Percentiles rank a stretch among this genome's conserved stretches.
Evolutionary conservation across 2,113 vertebrate genomes (phyloP).

Genomic region (Tamias sibiricus): DNA sequence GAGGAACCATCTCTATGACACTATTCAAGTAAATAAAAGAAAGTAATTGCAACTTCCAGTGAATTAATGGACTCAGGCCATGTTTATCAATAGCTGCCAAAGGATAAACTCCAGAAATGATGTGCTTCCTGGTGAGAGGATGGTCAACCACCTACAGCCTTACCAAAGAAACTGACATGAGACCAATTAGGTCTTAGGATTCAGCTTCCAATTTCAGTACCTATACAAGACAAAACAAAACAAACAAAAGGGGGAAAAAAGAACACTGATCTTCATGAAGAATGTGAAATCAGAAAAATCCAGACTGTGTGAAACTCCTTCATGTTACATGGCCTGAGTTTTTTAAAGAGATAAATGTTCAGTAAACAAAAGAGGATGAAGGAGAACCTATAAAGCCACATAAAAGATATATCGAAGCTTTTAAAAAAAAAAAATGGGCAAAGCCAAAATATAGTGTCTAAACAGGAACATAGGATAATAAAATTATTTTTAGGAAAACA

Average conservation of each 20-base stretch:
- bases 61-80: not conserved
- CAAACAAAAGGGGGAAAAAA: not conserved
- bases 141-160: not conserved
- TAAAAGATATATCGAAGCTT: not conserved
- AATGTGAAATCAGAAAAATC: not conserved
- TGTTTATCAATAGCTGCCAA: not conserved
- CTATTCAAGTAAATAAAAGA: not conserved
- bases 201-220: not conserved
- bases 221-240: not conserved
- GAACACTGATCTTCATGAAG: not conserved
- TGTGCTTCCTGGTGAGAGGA: not conserved
- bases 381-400: not conserved
- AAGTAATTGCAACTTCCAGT: not conserved
- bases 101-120: not conserved
- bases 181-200: not conserved
- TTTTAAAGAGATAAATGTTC: not conserved
- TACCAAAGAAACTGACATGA: not conserved
- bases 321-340: not conserved
- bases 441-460: not conserved
- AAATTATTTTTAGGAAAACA: not conserved
- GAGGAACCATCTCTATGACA: not conserved
- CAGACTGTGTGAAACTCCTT: not conserved
- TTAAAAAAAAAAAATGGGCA: not conserved
- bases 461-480: not conserved
- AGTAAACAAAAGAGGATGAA: not conserved